Evolutionary conservation across 1,140 invertebrate species (phyloP).

Genomic region (Drosophila varians): DNA sequence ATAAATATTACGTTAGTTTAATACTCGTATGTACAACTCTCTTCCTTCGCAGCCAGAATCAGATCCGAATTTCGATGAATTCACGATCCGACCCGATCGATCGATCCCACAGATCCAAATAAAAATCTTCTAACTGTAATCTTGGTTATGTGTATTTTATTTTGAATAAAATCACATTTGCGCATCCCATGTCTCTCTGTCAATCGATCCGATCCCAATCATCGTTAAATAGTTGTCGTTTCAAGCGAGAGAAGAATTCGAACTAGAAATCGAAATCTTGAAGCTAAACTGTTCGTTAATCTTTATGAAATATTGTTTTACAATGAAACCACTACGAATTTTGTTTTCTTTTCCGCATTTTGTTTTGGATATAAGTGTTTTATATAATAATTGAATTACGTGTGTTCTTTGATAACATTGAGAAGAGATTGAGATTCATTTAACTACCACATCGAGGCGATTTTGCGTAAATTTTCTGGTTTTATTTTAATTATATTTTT

Average conservation of each 20-base stretch:
- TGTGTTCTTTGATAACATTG: slow-evolving; percentile 70
- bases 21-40: slow-evolving; percentile 74
- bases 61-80: neutral
- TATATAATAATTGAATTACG: slow-evolving; percentile 52
- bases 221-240: slow-evolving; percentile 29
- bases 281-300: slow-evolving; percentile 51
- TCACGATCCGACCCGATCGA: slow-evolving; percentile 2
- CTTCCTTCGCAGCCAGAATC: slow-evolving; percentile 37
- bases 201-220: slow-evolving; percentile 27
- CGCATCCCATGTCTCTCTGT: slow-evolving; percentile 54
- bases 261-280: slow-evolving; percentile 43
- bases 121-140: slow-evolving; percentile 75
- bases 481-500: slow-evolving; percentile 7
- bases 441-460: slow-evolving; percentile 79
- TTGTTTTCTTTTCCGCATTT: slow-evolving; percentile 45
- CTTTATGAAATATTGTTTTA: slow-evolving; percentile 78
- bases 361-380: slow-evolving; percentile 28
- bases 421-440: slow-evolving; percentile 82
- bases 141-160: slow-evolving; percentile 79
- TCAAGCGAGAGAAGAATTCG: slow-evolving; percentile 43
- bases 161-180: slow-evolving; percentile 83
- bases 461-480: slow-evolving; percentile 44
- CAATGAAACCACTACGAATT: slow-evolving; percentile 82
- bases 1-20: slow-evolving; percentile 71
- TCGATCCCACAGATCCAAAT: slow-evolving; percentile 61